phyloP scores from a whole-genome alignment of 2,797 vertebrate species.

The Fistularia tabacaria region DNA sequence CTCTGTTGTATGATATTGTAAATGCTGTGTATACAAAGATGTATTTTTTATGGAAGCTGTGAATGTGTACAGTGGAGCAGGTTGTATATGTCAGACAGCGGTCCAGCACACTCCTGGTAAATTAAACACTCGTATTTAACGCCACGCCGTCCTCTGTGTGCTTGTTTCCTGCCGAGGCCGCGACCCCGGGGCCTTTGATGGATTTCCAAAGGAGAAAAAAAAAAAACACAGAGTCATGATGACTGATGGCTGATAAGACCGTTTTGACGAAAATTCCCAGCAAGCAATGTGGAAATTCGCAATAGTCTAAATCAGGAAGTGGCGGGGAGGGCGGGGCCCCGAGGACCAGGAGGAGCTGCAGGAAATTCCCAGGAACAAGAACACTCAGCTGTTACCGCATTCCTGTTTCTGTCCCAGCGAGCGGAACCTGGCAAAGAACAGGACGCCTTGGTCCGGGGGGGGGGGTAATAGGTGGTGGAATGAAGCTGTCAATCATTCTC shows the following conservation, averaged over 20 bases:
- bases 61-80: slow-evolving; percentile 73
- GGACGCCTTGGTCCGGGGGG: slow-evolving; percentile 25
- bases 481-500: too few species aligned
- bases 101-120: slow-evolving; percentile 70
- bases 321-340: slow-evolving; percentile 31
- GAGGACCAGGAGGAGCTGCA: slow-evolving; percentile 30
- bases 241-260: neutral
- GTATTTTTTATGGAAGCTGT: slow-evolving; percentile 82
- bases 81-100: slow-evolving; percentile 67
- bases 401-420: slow-evolving; percentile 38
- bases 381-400: slow-evolving; percentile 56
- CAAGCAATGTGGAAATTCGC: too few species aligned
- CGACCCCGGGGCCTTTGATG: too few species aligned
- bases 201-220: too few species aligned
- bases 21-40: slow-evolving; percentile 78
- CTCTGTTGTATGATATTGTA: slow-evolving; percentile 76
- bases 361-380: slow-evolving; percentile 64
- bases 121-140: slow-evolving; percentile 76
- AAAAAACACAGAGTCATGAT: neutral
- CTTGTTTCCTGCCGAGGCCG: neutral
- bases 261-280: neutral
- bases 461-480: too few species aligned
- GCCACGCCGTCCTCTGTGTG: slow-evolving; percentile 20
- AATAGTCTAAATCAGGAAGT: slow-evolving; percentile 40
- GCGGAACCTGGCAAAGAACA: slow-evolving; percentile 39